These are phyloP conservation scores for Cordilura impudica DNA, from an alignment of 2,888 invertebrate species.

Conservation along the genomic window DNA sequence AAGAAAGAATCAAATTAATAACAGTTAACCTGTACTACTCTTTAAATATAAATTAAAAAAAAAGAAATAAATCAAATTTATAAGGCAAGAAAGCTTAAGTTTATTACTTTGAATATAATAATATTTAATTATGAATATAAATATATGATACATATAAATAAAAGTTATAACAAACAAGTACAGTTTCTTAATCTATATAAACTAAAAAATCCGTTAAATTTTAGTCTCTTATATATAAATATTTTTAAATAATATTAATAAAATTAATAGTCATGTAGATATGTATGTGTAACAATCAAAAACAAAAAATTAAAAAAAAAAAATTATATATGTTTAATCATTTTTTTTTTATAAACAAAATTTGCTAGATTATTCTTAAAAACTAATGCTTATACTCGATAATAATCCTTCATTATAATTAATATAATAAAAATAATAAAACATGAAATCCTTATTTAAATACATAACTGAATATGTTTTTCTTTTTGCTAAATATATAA, in stretches of 20 bases:
- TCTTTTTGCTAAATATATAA: not conserved
- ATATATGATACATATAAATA: constrained; percentile 9
- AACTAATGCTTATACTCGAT: constrained; percentile 58
- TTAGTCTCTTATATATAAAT: constrained; percentile 45
- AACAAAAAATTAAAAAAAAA: constrained; percentile 31
- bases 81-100: constrained; percentile 57
- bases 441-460: constrained; percentile 37
- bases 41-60: constrained; percentile 13
- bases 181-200: constrained; percentile 29
- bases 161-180: constrained; percentile 27
- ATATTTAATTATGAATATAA: constrained; percentile 22
- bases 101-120: constrained; percentile 40
- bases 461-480: constrained; percentile 44
- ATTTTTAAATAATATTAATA: constrained; percentile 57
- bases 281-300: constrained; percentile 62
- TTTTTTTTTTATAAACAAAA: constrained; percentile 31
- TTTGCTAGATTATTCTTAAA: constrained; percentile 58
- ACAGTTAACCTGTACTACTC: constrained; percentile 38
- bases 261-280: constrained; percentile 62
- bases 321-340: constrained; percentile 13
- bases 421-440: constrained; percentile 20
- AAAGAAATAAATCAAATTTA: constrained; percentile 45
- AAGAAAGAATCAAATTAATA: constrained; percentile 21
- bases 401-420: constrained; percentile 38
- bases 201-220: constrained; percentile 29